phyloP scores from a whole-genome alignment of 2,797 vertebrate species.

The Cyclopterus lumpus region DNA sequence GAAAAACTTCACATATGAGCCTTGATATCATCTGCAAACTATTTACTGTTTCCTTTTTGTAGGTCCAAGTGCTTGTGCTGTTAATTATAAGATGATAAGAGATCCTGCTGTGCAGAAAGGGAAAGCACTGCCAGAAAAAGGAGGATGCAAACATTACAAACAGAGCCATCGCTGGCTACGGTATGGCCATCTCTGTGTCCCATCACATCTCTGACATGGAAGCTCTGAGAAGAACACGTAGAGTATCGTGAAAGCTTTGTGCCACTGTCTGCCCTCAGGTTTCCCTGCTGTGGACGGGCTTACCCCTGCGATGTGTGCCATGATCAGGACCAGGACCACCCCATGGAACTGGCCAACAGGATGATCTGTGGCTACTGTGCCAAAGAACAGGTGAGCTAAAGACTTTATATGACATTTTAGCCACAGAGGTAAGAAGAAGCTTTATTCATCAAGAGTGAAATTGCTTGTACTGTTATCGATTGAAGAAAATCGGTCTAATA shows the following conservation, averaged over 20 bases:
- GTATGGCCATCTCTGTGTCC: slow-evolving; percentile 56
- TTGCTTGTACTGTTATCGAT: not conserved
- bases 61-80: slow-evolving; percentile 57
- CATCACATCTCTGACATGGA: not conserved
- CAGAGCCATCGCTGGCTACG: slow-evolving; percentile 89
- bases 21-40: not conserved
- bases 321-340: slow-evolving; percentile 86
- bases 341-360: slow-evolving; percentile 86
- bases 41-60: not conserved
- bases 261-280: slow-evolving; percentile 67
- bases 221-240: not conserved
- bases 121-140: slow-evolving; percentile 86
- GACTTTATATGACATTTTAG: not conserved
- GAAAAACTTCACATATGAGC: not conserved
- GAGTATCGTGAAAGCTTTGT: not conserved
- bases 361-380: slow-evolving; percentile 89
- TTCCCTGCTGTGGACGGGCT: slow-evolving; percentile 86
- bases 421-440: not conserved
- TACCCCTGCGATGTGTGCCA: slow-evolving; percentile 88
- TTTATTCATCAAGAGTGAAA: not conserved
- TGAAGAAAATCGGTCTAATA: not conserved
- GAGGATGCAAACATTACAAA: slow-evolving; percentile 86
- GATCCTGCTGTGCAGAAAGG: slow-evolving; percentile 86
- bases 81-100: slow-evolving; percentile 64
- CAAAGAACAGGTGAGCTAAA: slow-evolving; percentile 85